Evolutionary conservation across 1,140 invertebrate genomes (phyloP).

Genomic region (Vanessa atalanta): DNA sequence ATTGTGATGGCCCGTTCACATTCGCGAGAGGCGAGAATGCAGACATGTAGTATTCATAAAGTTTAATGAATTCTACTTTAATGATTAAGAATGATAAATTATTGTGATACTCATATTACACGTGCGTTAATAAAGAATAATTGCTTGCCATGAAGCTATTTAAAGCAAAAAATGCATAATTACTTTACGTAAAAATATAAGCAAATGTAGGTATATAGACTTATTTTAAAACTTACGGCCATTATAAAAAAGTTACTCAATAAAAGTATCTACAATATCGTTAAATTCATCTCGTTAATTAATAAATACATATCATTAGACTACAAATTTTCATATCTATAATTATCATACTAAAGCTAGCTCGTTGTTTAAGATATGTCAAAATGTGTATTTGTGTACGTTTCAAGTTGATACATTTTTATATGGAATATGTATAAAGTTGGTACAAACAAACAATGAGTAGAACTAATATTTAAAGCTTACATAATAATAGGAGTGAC

Average conservation of each 20-base stretch:
- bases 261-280: no score
- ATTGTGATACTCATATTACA: slow-evolving; percentile 4
- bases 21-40: slow-evolving; percentile 14
- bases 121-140: slow-evolving; percentile 9
- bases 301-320: no score
- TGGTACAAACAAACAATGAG: slow-evolving; percentile 17
- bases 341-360: no score
- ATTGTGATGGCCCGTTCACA: slow-evolving; percentile 29
- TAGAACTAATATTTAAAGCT: slow-evolving; percentile 23
- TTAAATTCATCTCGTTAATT: no score
- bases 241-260: no score
- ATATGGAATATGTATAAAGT: no score
- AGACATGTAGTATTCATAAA: slow-evolving; percentile 24
- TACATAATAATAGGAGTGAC: slow-evolving; percentile 37
- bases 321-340: no score
- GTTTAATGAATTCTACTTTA: slow-evolving; percentile 20
- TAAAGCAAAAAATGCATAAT: neutral
- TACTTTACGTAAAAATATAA: slow-evolving; percentile 1
- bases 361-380: no score
- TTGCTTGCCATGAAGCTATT: slow-evolving; percentile 1
- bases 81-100: slow-evolving; percentile 20
- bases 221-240: neutral
- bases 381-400: no score
- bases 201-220: neutral
- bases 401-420: no score